Base-by-base conservation (phyloP, 2,888 invertebrate species). In the Microplitis deprimator region DNA sequence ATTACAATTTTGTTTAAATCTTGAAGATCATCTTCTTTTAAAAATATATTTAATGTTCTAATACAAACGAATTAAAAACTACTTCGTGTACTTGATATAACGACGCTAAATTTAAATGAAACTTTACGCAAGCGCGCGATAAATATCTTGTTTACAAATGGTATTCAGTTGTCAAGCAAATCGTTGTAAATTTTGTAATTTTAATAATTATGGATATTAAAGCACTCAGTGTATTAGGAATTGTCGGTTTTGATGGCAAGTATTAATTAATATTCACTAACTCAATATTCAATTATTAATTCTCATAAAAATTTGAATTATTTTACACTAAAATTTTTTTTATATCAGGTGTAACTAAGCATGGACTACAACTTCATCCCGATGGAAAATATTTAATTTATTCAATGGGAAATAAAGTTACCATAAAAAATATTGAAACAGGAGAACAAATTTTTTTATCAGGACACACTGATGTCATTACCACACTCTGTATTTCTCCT, bases 231-330 rank as follows among this genome's bases (percentile, higher is more conserved):
- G 89, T 95, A 5, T 91, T 92, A 75, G 94, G 94, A 67, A 94
- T 96, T 78, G 94, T 96, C 83, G 96, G 95, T 71, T 96, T 96
- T 90, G 95, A 96, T 90, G 96, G 96, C 94, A 89, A 90, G 89
- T 73, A 85, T 70, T 29, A 38, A 39, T 75, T 67, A 69, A 75
- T 60, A 73, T 40, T 74, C 80, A n/a, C 20, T 64, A 75, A 76
- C 71, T 17, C 40, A 38, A 67, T 20, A 50, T 41, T 69, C 7
- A 61, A 8, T 76, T 77, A 73, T 38, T 75, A 7, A 67, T 64
- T 38, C 73, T 38, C 64, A 40, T 60, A 50, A 61, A 40, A 65
- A 72, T 77, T 50, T 69, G 65, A 20, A 74, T 77, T 40, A 62
- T 20, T 50, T 38, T 67, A 61, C 69, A 60, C 75, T 77, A 20